Base-by-base conservation (phyloP, 37 sponge, comb jelly and placozoan species). In the Spongilla lacustris region DNA sequence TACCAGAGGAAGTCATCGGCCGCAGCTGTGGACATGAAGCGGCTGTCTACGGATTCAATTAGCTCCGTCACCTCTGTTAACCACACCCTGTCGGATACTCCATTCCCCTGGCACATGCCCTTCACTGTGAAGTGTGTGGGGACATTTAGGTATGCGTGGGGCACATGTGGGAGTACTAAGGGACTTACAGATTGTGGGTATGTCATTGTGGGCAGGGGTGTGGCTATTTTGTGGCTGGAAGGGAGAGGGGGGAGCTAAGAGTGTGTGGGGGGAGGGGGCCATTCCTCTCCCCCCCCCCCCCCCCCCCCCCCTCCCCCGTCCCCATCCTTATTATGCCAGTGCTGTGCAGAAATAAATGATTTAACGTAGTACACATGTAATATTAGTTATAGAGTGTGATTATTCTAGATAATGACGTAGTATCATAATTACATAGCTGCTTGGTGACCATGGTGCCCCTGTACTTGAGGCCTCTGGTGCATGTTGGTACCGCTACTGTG, bases 71-170 rank as follows among this genome's bases (percentile, higher is more conserved):
- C 49, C 37, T 84, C 80, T 13, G 27, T 32, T 23, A 14, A 76
- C 66, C 31, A 68, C 67, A 28, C 35, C 0, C 38, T 30, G 0
- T 24, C 80, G 2, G 14, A 70, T 17, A 70, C 67, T 0, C 68
- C 75, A 10, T 92, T 92, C 31, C 70, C 50, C 3, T 97, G 97
- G 97, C 82, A 81, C 48, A 97, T 97, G 97, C 97, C 97, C 4
- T 97, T 97, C 83, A 97, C 95, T 32, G 79, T 97, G n/a, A 97
- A 97, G 72, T 97, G 97, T 68, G 90, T 97, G 48, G 97, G 97
- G 48, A 97, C 97, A 33, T 94, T 97, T 74, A 94, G 90, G 97
- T 91, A 22, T 74, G 86, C 67, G 66, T 25, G 36, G 22, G 41
- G 70, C 38, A 27, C 19, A 30, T 31, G 71, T 33, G 24, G 11